Evolutionary conservation across 2,113 vertebrate species (phyloP), one percentile per base, ranked within the genome.

Genomic region (Psittacus erithacus): DNA sequence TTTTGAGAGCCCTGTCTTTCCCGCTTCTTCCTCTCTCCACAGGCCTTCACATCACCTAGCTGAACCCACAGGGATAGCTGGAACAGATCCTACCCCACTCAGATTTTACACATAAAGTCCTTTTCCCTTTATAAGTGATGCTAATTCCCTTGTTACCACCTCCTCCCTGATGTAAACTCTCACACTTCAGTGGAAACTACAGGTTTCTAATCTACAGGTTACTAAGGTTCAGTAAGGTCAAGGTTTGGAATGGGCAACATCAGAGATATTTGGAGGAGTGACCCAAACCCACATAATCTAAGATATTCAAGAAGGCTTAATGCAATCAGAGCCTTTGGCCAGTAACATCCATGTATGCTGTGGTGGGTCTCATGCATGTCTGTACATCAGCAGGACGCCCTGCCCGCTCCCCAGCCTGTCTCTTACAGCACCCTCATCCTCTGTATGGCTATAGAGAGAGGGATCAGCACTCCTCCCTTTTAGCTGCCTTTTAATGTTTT

Each of bases 321-420:
- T 24, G 44, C 44, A 44, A 57, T 7, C 28, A 23, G 59, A 74
- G 12, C 7, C 18, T 29, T 74, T 7, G 16, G 25, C 44, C 50
- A 93, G 41, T 10, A 79, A 38, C 35, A 71, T 17, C 50, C 46
- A 19, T 0, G 1, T 22, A 31, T 7, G 60, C 43, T 0, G 1
- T 2, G 6, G 11, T 8, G 55, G 9, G 24, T 29, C 27, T 31
- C 0, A 1, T 20, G 22, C 44, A 57, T 33, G 35, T 15, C 39
- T 0, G 0, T 38, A n/a, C 0, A 0, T 9, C 31, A 67, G 33
- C 23, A 67, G 31, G 41, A 27, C 1, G 1, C 3, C 23, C 52
- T 79, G 35, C 11, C 0, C 1, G 38, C 17, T 22, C 27, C 27
- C 23, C 38, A 64, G 49, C 62, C 41, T 28, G 39, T 7, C 23